Percentiles rank a stretch among this genome's conserved stretches.
phyloP scores from a whole-genome alignment of 2,113 vertebrate species.

The Symphodus melops region DNA sequence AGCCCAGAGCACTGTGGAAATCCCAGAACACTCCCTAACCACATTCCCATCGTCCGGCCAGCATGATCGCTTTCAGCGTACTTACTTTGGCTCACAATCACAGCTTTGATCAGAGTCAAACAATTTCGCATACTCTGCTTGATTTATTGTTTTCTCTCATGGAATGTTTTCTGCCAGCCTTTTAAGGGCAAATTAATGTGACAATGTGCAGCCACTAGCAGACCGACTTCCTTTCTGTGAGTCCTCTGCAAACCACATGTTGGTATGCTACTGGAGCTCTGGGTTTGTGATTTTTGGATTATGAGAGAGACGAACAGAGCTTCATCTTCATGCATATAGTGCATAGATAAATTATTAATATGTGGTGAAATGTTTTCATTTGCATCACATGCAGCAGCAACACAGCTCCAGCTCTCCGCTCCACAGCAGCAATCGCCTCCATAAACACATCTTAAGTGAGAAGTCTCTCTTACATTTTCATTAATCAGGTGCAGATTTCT shows the following conservation, averaged over 20 bases:
- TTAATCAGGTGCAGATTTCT: neutral
- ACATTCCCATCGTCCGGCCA: conserved; percentile 41
- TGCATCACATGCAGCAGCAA: conserved; percentile 5
- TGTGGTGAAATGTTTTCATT: conserved; percentile 27
- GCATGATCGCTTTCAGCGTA: conserved; percentile 59
- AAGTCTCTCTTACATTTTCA: neutral
- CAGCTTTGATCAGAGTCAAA: conserved; percentile 72
- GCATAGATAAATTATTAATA: conserved; percentile 14
- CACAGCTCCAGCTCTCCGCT: neutral
- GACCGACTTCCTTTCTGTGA: conserved; percentile 6
- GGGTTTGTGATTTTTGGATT: neutral
- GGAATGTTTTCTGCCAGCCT: conserved; percentile 29
- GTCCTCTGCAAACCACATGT: conserved; percentile 41
- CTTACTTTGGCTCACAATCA: conserved; percentile 68
- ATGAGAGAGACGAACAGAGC: neutral
- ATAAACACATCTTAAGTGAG: neutral
- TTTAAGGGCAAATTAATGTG: conserved; percentile 55
- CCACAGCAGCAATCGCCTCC: neutral
- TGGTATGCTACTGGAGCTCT: neutral
- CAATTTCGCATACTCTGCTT: conserved; percentile 45
- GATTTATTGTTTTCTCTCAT: conserved; percentile 48
- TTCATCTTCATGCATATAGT: neutral
- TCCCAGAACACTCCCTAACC: conserved; percentile 41
- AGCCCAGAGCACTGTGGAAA: conserved; percentile 34
- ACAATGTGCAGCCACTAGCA: conserved; percentile 44